Evolutionary conservation across 2,797 vertebrate species (phyloP).

Genomic region (Rhinella marina): DNA sequence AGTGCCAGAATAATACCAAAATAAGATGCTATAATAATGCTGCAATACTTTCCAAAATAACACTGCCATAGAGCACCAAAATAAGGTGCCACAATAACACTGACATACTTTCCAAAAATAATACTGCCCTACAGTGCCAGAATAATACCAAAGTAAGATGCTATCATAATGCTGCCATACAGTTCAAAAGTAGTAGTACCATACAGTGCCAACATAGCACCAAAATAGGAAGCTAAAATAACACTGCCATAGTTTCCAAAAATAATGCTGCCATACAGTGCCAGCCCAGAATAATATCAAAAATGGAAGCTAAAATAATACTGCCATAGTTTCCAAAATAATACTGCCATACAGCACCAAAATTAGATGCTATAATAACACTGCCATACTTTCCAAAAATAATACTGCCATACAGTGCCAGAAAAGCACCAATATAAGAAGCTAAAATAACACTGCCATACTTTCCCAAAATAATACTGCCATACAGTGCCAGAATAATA

Average conservation of each 20-base stretch:
- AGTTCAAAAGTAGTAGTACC: neutral
- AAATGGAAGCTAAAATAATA: too few species aligned
- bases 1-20: neutral
- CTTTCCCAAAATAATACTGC: neutral
- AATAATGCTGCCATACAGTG: neutral
- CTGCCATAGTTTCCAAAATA: too few species aligned
- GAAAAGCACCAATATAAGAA: neutral
- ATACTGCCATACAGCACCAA: neutral
- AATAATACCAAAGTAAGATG: neutral
- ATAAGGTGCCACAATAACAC: neutral
- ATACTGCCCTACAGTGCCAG: neutral
- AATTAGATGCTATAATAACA: neutral
- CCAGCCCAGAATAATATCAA: neutral
- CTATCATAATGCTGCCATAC: neutral
- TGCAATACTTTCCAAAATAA: neutral
- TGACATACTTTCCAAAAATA: neutral
- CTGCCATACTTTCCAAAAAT: neutral
- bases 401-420: neutral
- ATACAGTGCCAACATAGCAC: neutral
- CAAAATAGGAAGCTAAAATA: neutral
- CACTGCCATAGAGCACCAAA: neutral
- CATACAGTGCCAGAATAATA: neutral
- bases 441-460: too few species aligned
- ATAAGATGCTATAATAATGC: neutral
- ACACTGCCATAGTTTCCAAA: neutral